These are phyloP conservation scores for Mormoops blainvillei DNA, from an alignment of 2,113 vertebrate species.

Conservation along the genomic window DNA sequence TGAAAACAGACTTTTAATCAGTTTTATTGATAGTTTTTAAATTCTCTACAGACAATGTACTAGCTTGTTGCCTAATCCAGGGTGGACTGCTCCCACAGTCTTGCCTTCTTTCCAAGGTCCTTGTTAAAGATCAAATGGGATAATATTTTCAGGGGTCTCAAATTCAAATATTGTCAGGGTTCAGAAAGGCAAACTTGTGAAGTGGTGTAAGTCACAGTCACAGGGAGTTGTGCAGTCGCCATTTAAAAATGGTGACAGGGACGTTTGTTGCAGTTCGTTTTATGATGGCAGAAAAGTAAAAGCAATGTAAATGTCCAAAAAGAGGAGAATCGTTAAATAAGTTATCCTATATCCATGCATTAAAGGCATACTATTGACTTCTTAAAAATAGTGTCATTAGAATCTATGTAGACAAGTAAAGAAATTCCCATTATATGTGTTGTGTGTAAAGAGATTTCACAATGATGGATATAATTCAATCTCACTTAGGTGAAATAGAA, in stretches of 20 bases:
- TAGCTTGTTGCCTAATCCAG: neutral
- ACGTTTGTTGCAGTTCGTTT: neutral
- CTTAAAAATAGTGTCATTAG: neutral
- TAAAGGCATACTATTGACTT: neutral
- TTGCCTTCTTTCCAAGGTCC: neutral
- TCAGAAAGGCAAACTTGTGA: neutral
- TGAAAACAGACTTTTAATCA: neutral
- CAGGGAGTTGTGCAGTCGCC: neutral
- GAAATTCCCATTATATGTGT: neutral
- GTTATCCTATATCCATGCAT: neutral
- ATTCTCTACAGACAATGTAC: neutral
- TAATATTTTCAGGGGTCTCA: neutral
- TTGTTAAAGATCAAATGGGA: neutral
- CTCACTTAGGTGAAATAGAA: neutral
- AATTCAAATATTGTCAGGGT: neutral
- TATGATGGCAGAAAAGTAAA: neutral
- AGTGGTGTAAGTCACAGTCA: neutral
- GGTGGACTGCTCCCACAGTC: neutral
- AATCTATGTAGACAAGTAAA: neutral
- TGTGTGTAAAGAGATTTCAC: neutral
- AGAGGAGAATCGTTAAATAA: neutral
- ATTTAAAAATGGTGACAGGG: neutral
- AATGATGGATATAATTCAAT: neutral
- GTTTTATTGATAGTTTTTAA: neutral
- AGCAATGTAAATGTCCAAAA: neutral